Conservation (phyloP, 2,797 vertebrate species). For the Margarornis squamiger region DNA sequence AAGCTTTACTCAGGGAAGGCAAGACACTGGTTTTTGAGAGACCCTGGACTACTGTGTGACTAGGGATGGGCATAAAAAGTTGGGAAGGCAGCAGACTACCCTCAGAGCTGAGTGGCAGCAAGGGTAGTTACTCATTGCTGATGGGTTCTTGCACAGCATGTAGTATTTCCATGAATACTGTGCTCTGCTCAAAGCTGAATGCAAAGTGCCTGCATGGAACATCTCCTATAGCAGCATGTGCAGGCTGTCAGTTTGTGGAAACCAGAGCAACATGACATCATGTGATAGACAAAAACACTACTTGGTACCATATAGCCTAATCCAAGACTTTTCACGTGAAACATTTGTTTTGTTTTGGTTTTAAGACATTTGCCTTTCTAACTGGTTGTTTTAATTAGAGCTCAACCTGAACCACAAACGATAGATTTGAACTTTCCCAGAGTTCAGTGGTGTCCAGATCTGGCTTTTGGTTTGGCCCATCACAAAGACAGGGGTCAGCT, state of each 20-base stretch:
- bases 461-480: constrained; percentile 70
- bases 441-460: constrained; percentile 64
- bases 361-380: constrained; percentile 46
- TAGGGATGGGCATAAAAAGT: neutral
- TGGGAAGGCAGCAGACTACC: neutral
- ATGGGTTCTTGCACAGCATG: neutral
- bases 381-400: constrained; percentile 63
- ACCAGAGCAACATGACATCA: neutral
- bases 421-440: constrained; percentile 66
- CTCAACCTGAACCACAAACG: constrained; percentile 68
- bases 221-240: neutral
- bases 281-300: neutral
- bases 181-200: neutral
- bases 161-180: neutral
- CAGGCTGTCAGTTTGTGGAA: neutral
- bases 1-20: neutral
- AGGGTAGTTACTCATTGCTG: neutral
- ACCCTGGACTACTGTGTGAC: neutral
- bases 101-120: neutral
- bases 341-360: constrained; percentile 59
- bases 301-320: neutral
- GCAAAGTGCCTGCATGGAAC: neutral
- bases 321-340: constrained; percentile 56
- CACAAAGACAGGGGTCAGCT: constrained; percentile 33
- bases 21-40: neutral